Base-by-base conservation (phyloP, 2,888 invertebrate genomes). In the Drosophila anomalata region DNA sequence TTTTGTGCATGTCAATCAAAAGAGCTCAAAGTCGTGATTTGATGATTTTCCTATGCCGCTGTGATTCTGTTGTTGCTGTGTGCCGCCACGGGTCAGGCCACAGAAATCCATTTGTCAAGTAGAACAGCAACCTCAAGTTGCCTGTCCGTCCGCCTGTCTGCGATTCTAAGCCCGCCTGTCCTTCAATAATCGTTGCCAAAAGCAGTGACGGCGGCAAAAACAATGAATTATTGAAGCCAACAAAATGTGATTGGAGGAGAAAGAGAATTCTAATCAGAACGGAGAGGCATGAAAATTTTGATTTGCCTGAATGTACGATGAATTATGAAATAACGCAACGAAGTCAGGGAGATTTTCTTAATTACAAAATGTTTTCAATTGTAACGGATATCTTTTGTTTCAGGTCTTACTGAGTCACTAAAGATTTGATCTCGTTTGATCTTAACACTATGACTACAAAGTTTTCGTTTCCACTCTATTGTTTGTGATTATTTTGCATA, bases 1-100 rank as follows among this genome's bases (percentile, higher is more conserved):
- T 63, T 68, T 71, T 73, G 59, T 62, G 61, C 79, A 81, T 82
- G 84, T 84, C 84, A 84, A 87, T 87, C 86, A 84, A 86, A 79
- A 65, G 75, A 72, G 74, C 74, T 80, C 73, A 75, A 41, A 82
- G 71, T 88, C 88, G 84, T 84, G 84, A 88, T 86, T 88, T 86
- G 88, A 86, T 88, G 83, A 78, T 86, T 85, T 85, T 77, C 60
- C 74, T 75, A 65, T 62, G 57, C 52, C 51, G 26, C 44, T 42
- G 51, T 53, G 46, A 62, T 63, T 44, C 5, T 31, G 52, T 41
- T 57, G 50, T 51, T 54, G 51, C 17, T 17, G 17, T 17, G 17
- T 17, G 17, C 42, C 22, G 61, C 54, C 52, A 46, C 63, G 53
- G 71, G 65, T 71, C 56, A 50, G 51, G 60, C 62, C 56, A 48